Base-by-base conservation (phyloP, 2,797 vertebrate genomes). In the Cuculus canorus region DNA sequence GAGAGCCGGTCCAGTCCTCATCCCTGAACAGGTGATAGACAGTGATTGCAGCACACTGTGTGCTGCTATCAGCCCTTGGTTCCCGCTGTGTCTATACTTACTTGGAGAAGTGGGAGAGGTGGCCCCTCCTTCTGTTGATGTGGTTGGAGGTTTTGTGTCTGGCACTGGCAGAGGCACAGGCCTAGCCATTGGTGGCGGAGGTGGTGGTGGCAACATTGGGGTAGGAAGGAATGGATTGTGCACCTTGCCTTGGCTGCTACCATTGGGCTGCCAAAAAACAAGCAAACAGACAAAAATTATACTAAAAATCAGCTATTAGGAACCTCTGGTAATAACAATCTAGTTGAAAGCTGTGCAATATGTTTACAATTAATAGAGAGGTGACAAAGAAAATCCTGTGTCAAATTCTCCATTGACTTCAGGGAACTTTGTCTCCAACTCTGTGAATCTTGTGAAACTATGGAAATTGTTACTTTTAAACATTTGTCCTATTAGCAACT, bases 181-280 rank as follows among this genome's bases (percentile, higher is more conserved):
- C 96, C 99, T 98, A 81, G 99, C 99, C 99, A 99, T 99, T 39
- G 99, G 99, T 86, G 99, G 99, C 56, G 99, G 99, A 8, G 99
- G 99, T 7, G 99, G 99, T 5, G 99, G 99, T 79, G 99, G 99
- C 98, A 99, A 98, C 99, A 99, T 99, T 95, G 99, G 99, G 95
- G 99, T 99, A 94, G 99, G 99, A 97, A 99, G 98, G 98, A 99
- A 99, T 95, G 99, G 99, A 98, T 99, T 99, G 98, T 99, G 99
- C 97, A 99, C 99, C 98, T 99, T 99, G 98, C 99, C 99, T 98
- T 99, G 99, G 98, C 99, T 99, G 98, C 99, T 99, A 96, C 99
- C 99, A 71, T 99, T 99, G 97, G 99, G 99, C 99, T 99, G 98
- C 35, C 87, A 83, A 83, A 54, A 90, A 97, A 97, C 86, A 97